These are phyloP conservation scores for Synanceia verrucosa DNA, from an alignment of 2,797 vertebrate species.

Conservation along the genomic window DNA sequence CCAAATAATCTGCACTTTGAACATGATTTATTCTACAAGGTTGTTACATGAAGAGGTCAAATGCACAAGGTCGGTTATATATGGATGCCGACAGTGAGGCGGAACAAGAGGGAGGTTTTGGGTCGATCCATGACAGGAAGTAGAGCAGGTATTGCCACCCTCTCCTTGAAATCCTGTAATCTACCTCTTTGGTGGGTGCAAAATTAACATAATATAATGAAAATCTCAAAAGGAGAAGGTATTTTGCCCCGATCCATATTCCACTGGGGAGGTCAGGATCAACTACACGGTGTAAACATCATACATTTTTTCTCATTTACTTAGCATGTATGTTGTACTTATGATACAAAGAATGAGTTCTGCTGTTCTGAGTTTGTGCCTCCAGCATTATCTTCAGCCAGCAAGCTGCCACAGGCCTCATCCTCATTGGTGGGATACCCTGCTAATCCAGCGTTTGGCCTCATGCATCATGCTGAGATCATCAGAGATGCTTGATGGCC, in stretches of 20 bases:
- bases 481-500: conserved; percentile 8
- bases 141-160: conserved; percentile 14
- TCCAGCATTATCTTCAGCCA: background rate
- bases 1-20: background rate
- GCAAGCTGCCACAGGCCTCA: background rate
- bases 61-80: background rate
- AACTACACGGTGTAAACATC: background rate
- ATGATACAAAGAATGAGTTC: background rate
- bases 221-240: background rate
- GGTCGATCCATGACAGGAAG: background rate
- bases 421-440: conserved; percentile 17
- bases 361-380: background rate
- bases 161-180: conserved; percentile 20
- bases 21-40: background rate
- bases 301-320: too few species aligned
- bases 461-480: conserved; percentile 13
- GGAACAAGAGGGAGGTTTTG: background rate
- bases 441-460: conserved; percentile 12
- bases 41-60: rapidly evolving
- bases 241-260: background rate
- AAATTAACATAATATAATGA: too few species aligned
- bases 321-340: too few species aligned
- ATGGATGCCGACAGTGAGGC: background rate
- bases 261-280: conserved; percentile 11
- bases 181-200: too few species aligned